Percentiles rank a stretch among this genome's conserved stretches.
phyloP scores from a whole-genome alignment of 2,797 vertebrate genomes.

The Cyclopterus lumpus region DNA sequence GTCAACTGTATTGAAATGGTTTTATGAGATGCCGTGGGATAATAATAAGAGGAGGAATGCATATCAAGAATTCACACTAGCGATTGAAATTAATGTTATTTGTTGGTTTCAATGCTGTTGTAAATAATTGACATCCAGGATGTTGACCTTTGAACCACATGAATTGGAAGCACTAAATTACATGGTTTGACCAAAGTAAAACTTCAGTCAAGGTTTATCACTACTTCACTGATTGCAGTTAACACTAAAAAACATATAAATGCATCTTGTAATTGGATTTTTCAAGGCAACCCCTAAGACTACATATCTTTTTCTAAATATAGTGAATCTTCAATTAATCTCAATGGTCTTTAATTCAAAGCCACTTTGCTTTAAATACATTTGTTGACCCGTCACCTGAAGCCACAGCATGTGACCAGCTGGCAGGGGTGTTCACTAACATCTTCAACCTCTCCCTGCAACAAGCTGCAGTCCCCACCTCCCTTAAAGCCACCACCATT shows the following conservation, averaged over 20 bases:
- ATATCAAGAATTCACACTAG: background rate
- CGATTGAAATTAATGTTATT: background rate
- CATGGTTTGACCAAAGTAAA: background rate
- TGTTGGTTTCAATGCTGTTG: background rate
- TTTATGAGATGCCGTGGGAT: background rate
- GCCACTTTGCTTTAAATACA: background rate
- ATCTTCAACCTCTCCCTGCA: too few species aligned
- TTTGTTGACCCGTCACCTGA: background rate
- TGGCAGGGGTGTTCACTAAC: too few species aligned
- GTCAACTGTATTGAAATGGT: background rate
- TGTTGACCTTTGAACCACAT: background rate
- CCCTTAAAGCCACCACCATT: too few species aligned
- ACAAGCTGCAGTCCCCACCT: too few species aligned
- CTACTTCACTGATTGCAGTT: background rate
- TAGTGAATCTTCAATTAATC: background rate
- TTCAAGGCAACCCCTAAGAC: background rate
- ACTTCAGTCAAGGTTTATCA: too few species aligned
- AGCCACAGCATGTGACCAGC: background rate
- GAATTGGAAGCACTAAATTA: background rate
- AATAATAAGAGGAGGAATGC: too few species aligned
- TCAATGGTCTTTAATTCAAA: background rate
- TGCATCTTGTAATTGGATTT: background rate
- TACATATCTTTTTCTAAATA: background rate
- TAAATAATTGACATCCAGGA: constrained; percentile 7
- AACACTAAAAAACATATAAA: background rate